Base-by-base conservation (phyloP, 2,888 invertebrate species). In the Polydrusus pterygomalis region DNA sequence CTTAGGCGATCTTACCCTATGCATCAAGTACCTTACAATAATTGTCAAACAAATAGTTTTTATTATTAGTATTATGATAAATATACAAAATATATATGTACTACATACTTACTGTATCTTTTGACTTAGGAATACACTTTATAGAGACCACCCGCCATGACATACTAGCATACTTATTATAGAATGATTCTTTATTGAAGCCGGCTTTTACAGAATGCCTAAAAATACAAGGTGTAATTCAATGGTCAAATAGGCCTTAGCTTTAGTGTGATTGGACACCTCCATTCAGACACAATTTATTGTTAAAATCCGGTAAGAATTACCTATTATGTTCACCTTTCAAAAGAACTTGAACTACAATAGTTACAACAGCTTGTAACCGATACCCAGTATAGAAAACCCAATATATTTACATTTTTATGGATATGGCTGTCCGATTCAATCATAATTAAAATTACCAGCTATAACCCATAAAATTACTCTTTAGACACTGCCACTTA, bases 401-500 rank as follows among this genome's bases (percentile, higher is more conserved):
- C 13, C 13, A 54, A 54, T 25, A 54, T 25, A 54, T 54, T 54
- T 25, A 54, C 30, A 30, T 54, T 30, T 54, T 54, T 54, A 54
- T 54, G 54, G 54, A 54, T 6, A 54, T 25, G 8, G n/a, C 54
- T 30, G 54, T 54, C 25, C 6, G n/a, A 54, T 54, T n/a, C 25
- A n/a, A 54, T 54, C 54, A 25, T 54, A 54, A 54, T 54, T 54
- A 54, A 54, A 54, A 30, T 25, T 54, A 54, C 25, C 30, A 7
- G 34, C 34, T 5, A 25, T 25, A 25, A 25, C n/a, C 25, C 17
- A 30, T 54, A 54, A 54, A 54, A 54, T 54, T 25, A 2, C 2
- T 25, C 25, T 13, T 54, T 10, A 54, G n/a, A 30, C n/a, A n/a
- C 25, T 25, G 25, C 30, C n/a, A n/a, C 3, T n/a, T 30, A 54